phyloP scores from a whole-genome alignment of 1,140 invertebrate genomes.

The Zaprionus nigranus region DNA sequence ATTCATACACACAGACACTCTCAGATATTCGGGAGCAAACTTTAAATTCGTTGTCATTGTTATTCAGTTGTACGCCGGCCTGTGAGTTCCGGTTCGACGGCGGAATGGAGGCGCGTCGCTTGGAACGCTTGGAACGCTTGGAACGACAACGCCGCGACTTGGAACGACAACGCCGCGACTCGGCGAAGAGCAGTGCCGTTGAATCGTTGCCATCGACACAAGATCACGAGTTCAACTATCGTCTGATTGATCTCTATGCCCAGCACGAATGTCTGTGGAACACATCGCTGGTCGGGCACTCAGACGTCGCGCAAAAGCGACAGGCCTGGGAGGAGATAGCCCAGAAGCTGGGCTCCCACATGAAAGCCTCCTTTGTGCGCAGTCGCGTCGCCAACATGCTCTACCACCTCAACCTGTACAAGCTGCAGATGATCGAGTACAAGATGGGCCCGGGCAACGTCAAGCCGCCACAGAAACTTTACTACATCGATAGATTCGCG shows the following conservation, averaged over 20 bases:
- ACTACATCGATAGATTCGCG: slow-evolving; percentile 35
- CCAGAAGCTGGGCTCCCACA: slow-evolving; percentile 39
- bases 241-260: slow-evolving; percentile 51
- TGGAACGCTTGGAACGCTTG: too few relatives aligned
- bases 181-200: slow-evolving; percentile 44
- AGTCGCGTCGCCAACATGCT: slow-evolving; percentile 40
- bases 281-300: slow-evolving; percentile 15
- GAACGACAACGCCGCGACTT: too few relatives aligned
- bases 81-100: neutral
- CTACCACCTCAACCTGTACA: slow-evolving; percentile 53
- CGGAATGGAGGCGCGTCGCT: slow-evolving; percentile 53
- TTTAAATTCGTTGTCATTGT: neutral
- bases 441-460: slow-evolving; percentile 33
- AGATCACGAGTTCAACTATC: slow-evolving; percentile 50
- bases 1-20: neutral
- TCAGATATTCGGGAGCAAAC: neutral
- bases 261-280: slow-evolving; percentile 59
- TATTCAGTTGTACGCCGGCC: neutral
- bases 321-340: slow-evolving; percentile 52
- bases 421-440: slow-evolving; percentile 53
- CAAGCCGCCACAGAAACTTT: slow-evolving; percentile 51
- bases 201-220: slow-evolving; percentile 49
- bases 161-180: slow-evolving; percentile 46
- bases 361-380: slow-evolving; percentile 40
- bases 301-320: slow-evolving; percentile 37